These are phyloP conservation scores for Liopterus haemorrhoidalis DNA, from an alignment of 2,888 invertebrate genomes.

Conservation along the genomic window DNA sequence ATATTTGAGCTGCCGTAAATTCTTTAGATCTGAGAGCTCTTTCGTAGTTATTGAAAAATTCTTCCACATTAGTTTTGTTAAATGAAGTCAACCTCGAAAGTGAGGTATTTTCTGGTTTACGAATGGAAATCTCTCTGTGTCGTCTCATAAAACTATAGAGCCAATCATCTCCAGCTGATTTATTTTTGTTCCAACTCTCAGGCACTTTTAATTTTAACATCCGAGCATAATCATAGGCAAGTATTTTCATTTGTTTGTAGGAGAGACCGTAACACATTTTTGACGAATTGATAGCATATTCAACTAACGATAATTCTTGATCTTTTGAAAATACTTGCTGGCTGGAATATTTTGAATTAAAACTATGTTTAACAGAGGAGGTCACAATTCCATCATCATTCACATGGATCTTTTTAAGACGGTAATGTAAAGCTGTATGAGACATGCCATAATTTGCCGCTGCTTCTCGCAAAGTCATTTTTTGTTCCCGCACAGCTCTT, in stretches of 20 bases:
- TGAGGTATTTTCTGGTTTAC: constrained; percentile 9
- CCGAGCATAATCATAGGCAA: constrained; percentile 7
- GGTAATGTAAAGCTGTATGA: constrained; percentile 1
- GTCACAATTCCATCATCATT: background rate
- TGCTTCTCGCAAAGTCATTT: constrained; percentile 5
- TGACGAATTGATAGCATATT: constrained; percentile 8
- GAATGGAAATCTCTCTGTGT: background rate
- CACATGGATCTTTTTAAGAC: constrained; percentile 1
- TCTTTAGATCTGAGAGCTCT: constrained; percentile 1
- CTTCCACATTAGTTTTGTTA: background rate
- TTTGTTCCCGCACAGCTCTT: background rate
- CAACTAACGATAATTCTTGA: background rate
- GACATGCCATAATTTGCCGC: constrained; percentile 1
- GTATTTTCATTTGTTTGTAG: background rate
- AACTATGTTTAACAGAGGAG: constrained; percentile 1
- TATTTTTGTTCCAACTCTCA: constrained; percentile 1
- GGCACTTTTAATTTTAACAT: background rate
- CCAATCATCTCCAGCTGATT: constrained; percentile 5
- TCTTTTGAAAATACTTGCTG: constrained; percentile 1
- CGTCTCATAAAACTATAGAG: constrained; percentile 18
- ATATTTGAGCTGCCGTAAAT: constrained; percentile 10
- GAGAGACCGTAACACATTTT: constrained; percentile 8
- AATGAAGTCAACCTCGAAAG: background rate
- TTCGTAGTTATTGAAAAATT: constrained; percentile 9
- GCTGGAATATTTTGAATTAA: constrained; percentile 3